Percentiles rank a stretch among this genome's conserved stretches.
These are phyloP conservation scores for Gymnocheta viridis DNA, from an alignment of 2,888 invertebrate genomes.

Conservation along the genomic window DNA sequence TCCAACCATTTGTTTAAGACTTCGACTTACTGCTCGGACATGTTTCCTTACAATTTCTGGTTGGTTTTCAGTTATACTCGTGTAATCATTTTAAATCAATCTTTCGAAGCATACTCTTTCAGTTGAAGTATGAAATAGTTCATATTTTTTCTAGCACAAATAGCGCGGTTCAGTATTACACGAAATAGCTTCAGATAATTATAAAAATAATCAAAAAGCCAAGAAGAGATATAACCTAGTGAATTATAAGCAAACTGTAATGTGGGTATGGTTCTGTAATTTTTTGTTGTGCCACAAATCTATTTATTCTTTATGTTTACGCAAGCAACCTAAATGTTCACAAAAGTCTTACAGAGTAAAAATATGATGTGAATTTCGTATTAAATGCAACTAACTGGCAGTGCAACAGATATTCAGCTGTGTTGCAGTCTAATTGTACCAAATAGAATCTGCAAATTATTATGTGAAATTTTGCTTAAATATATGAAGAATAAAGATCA, in stretches of 20 bases:
- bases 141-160: too few species aligned
- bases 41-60: too few species aligned
- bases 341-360: slow-evolving; percentile 4
- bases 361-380: slow-evolving; percentile 11
- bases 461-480: neutral
- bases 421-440: slow-evolving; percentile 13
- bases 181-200: neutral
- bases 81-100: too few species aligned
- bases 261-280: neutral
- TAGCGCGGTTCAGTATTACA: too few species aligned
- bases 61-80: too few species aligned
- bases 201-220: neutral
- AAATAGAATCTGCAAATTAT: too few species aligned
- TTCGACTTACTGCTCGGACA: too few species aligned
- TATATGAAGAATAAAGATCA: neutral
- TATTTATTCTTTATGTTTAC: neutral
- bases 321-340: neutral
- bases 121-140: too few species aligned
- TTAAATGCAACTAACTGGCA: neutral
- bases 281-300: neutral
- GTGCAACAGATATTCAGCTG: slow-evolving; percentile 33
- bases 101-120: too few species aligned
- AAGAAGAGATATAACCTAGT: neutral
- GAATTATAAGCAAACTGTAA: neutral
- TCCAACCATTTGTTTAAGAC: too few species aligned